Conservation (phyloP, 2,113 vertebrate genomes). For the Mesocricetus auratus region DNA sequence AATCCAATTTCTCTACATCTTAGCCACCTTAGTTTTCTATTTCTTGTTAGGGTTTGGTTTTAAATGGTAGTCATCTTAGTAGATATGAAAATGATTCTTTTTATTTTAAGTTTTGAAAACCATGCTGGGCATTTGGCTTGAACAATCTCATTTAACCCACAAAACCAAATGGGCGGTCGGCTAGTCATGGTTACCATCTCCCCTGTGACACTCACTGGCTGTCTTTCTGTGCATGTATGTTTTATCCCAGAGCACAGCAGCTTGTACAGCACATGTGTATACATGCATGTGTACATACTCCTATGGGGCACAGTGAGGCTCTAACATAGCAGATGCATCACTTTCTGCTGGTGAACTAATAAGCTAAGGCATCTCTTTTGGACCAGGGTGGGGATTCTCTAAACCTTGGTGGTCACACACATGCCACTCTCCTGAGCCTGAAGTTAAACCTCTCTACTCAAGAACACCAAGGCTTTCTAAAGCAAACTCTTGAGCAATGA, state of each 20-base stretch:
- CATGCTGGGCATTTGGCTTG: background rate
- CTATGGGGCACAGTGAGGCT: accelerated
- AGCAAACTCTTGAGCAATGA: background rate
- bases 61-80: background rate
- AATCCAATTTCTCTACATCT: background rate
- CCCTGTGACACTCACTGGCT: accelerated
- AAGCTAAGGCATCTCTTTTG: background rate
- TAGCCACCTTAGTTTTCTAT: background rate
- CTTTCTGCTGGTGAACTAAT: background rate
- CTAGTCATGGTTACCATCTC: background rate
- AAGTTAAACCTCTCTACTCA: background rate
- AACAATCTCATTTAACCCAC: background rate
- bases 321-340: background rate
- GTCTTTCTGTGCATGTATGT: background rate
- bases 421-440: background rate
- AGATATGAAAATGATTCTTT: background rate
- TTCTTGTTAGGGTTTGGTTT: background rate
- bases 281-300: accelerated
- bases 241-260: background rate
- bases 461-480: background rate
- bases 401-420: background rate
- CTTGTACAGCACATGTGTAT: background rate
- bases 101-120: background rate
- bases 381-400: background rate
- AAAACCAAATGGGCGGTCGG: accelerated